Evolutionary conservation across 2,888 invertebrate genomes (phyloP).

Genomic region (Caradrina clavipalpis): DNA sequence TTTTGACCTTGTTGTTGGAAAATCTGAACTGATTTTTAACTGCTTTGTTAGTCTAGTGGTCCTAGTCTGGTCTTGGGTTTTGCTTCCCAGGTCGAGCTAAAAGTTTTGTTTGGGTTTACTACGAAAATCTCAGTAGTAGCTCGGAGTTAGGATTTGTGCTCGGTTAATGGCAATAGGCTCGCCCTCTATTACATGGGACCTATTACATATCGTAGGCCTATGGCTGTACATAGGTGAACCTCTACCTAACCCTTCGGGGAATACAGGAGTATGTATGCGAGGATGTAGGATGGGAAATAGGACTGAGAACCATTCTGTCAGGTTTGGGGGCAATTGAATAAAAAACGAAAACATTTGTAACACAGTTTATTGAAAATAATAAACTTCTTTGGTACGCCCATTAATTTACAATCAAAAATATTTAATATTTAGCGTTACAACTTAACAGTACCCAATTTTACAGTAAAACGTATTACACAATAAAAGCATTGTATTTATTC

Average conservation of each 20-base stretch:
- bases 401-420: slow-evolving; percentile 76
- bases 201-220: too few relatives aligned
- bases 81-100: too few relatives aligned
- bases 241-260: too few relatives aligned
- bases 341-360: slow-evolving; percentile 70
- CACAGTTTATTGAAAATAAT: slow-evolving; percentile 89
- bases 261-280: too few relatives aligned
- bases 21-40: not conserved
- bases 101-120: too few relatives aligned
- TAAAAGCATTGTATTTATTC: slow-evolving; percentile 68
- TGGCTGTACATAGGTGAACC: too few relatives aligned
- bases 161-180: too few relatives aligned
- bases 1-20: slow-evolving; percentile 13
- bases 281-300: not conserved
- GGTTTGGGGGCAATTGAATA: slow-evolving; percentile 33
- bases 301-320: not conserved
- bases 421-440: slow-evolving; percentile 61
- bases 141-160: too few relatives aligned
- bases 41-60: too few relatives aligned
- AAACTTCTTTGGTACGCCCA: slow-evolving; percentile 77
- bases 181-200: too few relatives aligned
- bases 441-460: slow-evolving; percentile 60
- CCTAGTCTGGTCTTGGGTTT: too few relatives aligned
- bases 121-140: too few relatives aligned
- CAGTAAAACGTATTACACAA: slow-evolving; percentile 59